Conservation (phyloP, 35 echinoderm and acorn worm species). For the Lytechinus pictus region DNA sequence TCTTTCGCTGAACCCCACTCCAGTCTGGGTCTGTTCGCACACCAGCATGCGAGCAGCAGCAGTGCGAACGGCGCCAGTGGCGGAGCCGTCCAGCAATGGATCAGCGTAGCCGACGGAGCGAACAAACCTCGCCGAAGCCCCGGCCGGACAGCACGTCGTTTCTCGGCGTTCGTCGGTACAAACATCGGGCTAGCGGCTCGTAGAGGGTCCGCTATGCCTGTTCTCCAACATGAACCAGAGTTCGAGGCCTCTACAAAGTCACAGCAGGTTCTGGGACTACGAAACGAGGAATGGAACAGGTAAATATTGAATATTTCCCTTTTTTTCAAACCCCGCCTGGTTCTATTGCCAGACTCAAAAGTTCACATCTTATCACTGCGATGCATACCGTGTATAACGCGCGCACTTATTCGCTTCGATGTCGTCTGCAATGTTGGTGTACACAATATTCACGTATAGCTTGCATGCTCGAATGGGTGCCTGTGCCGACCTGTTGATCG, state of each 20-base stretch:
- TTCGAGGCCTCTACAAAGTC: constrained; percentile 79
- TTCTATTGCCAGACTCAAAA: neutral
- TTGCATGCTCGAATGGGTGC: neutral
- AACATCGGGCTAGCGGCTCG: constrained; percentile 60
- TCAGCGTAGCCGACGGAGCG: neutral
- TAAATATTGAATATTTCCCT: constrained; percentile 15
- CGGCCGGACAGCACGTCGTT: constrained; percentile 36
- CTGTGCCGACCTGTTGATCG: neutral
- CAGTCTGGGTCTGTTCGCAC: constrained; percentile 8
- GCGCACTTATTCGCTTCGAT: neutral
- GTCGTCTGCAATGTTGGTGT: neutral
- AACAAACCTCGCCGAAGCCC: constrained; percentile 42
- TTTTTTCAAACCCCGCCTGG: neutral
- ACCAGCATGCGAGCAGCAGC: neutral
- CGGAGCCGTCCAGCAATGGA: constrained; percentile 23
- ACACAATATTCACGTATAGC: neutral
- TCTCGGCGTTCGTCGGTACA: constrained; percentile 50
- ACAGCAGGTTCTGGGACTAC: constrained; percentile 85
- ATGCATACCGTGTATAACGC: neutral
- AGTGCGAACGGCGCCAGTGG: neutral
- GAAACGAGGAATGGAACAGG: constrained; percentile 94
- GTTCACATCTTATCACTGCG: neutral
- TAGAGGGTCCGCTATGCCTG: constrained; percentile 87
- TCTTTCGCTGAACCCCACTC: constrained; percentile 50
- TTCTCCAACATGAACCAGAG: constrained; percentile 70